phyloP scores from a whole-genome alignment of 1,140 invertebrate genomes.

The Bursaphelenchus mucronatus region DNA sequence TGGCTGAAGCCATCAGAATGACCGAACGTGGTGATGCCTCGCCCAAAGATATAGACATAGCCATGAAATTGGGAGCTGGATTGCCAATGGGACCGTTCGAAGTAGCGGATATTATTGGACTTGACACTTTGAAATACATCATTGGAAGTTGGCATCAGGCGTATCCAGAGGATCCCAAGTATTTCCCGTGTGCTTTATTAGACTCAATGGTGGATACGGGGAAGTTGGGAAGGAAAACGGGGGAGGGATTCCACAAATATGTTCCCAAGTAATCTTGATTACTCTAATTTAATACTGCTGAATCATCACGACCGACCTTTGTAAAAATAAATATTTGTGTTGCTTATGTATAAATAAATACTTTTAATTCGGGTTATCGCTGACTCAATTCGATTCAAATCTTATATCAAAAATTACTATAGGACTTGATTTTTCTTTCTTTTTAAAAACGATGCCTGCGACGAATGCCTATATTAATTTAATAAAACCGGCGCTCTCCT shows the following conservation, averaged over 20 bases:
- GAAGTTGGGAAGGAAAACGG: constrained; percentile 76
- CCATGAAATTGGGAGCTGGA: constrained; percentile 66
- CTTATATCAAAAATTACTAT: too few relatives aligned
- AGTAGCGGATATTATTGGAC: constrained; percentile 65
- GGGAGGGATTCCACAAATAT: constrained; percentile 75
- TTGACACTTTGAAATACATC: constrained; percentile 67
- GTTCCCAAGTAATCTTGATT: constrained; percentile 9
- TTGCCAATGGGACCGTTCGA: constrained; percentile 67
- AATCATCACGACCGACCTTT: too few relatives aligned
- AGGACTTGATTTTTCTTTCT: too few relatives aligned
- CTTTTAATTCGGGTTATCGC: too few relatives aligned
- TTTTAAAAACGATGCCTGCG: too few relatives aligned
- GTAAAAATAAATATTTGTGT: too few relatives aligned
- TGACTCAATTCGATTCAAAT: too few relatives aligned
- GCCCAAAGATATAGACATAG: constrained; percentile 64
- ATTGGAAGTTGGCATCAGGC: constrained; percentile 73
- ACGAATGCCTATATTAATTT: too few relatives aligned
- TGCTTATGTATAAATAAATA: too few relatives aligned
- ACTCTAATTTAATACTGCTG: not conserved
- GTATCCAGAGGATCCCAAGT: constrained; percentile 72
- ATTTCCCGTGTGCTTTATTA: constrained; percentile 63
- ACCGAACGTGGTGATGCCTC: constrained; percentile 71
- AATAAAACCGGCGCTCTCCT: too few relatives aligned
- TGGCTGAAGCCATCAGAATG: constrained; percentile 73
- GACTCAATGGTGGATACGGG: constrained; percentile 74